phyloP scores from a whole-genome alignment of 2,797 vertebrate species.

The Phataginus tricuspis region DNA sequence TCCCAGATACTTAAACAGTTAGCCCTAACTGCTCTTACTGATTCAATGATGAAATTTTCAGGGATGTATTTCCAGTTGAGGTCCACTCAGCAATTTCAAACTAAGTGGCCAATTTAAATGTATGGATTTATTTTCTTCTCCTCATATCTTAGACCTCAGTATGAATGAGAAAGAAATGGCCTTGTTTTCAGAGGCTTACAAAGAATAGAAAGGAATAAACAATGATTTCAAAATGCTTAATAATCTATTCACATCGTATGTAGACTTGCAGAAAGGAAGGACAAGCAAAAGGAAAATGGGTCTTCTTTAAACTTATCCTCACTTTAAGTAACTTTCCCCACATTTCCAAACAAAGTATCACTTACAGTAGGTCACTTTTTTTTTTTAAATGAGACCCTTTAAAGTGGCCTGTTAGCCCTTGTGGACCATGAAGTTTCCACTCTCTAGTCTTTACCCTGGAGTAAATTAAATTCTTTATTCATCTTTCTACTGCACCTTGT shows the following conservation, averaged over 20 bases:
- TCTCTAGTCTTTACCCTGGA: neutral
- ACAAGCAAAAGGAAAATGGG: neutral
- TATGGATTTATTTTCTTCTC: neutral
- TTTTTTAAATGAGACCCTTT: neutral
- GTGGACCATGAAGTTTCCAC: neutral
- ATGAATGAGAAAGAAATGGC: neutral
- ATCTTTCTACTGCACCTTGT: neutral
- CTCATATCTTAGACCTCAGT: neutral
- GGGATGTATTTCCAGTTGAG: neutral
- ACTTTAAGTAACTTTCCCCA: neutral
- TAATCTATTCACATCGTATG: neutral
- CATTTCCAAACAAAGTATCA: neutral
- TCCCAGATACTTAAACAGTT: neutral
- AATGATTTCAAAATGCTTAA: constrained; percentile 43
- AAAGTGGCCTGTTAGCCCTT: neutral
- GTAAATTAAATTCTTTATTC: neutral
- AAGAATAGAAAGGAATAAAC: constrained; percentile 48
- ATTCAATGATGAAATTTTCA: neutral
- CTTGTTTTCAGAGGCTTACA: neutral
- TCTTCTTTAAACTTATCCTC: neutral
- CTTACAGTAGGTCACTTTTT: neutral
- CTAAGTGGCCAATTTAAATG: constrained; percentile 13
- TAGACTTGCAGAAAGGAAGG: neutral
- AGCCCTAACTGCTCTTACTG: neutral
- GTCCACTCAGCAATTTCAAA: constrained; percentile 25